Evolutionary conservation across 1,140 invertebrate genomes (phyloP).

Genomic region (Cydia splendana): DNA sequence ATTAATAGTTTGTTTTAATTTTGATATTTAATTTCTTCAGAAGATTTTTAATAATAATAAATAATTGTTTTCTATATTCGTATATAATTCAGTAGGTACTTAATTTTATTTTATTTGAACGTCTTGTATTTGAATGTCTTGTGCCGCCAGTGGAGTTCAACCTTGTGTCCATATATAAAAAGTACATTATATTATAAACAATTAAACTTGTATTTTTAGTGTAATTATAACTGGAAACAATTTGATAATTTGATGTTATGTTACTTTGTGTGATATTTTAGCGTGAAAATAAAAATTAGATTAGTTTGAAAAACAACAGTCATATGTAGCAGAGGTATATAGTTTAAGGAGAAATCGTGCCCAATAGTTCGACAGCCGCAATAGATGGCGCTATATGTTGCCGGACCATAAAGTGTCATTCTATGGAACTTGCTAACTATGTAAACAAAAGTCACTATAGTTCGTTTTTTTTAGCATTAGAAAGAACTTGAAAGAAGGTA

Average conservation of each 20-base stretch:
- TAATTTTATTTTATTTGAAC: not conserved
- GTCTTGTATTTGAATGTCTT: not conserved
- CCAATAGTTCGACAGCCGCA: too few relatives aligned
- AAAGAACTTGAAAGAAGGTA: too few relatives aligned
- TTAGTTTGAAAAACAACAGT: too few relatives aligned
- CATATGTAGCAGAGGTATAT: too few relatives aligned
- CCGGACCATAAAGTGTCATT: too few relatives aligned
- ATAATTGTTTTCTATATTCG: not conserved
- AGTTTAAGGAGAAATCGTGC: too few relatives aligned
- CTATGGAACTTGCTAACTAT: too few relatives aligned
- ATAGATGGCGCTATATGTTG: too few relatives aligned
- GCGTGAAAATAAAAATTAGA: not conserved
- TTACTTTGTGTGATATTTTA: not conserved
- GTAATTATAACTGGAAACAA: not conserved
- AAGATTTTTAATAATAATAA: not conserved
- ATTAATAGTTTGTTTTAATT: too few relatives aligned
- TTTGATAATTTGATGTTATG: not conserved
- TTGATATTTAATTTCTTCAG: too few relatives aligned
- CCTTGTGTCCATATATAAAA: not conserved
- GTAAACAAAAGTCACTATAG: too few relatives aligned
- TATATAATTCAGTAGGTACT: not conserved
- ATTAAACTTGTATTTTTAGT: slow-evolving; percentile 1
- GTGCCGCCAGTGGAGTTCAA: not conserved
- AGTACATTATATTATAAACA: not conserved
- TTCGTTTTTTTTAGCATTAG: too few relatives aligned